Evolutionary conservation across 2,888 invertebrate species (phyloP).

Genomic region (Aporophyla lueneburgensis): DNA sequence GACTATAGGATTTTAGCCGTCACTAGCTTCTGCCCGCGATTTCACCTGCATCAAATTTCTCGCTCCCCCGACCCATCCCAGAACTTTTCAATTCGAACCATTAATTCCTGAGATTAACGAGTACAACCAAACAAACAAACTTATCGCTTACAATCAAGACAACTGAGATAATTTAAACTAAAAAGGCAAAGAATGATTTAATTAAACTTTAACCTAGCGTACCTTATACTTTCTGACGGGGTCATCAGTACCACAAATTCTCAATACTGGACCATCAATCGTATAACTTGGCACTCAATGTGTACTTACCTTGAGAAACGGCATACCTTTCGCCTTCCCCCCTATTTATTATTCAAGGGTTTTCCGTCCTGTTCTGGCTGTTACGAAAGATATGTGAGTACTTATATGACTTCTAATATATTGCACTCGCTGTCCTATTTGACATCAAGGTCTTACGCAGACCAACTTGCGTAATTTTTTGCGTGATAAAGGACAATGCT

Average conservation of each 20-base stretch:
- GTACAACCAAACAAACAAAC: too few relatives aligned
- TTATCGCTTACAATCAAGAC: neutral
- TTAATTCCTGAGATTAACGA: too few relatives aligned
- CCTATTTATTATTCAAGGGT: slow-evolving; percentile 54
- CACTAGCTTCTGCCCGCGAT: too few relatives aligned
- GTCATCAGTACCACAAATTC: slow-evolving; percentile 47
- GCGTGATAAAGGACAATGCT: neutral
- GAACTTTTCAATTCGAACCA: too few relatives aligned
- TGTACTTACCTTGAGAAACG: slow-evolving; percentile 48
- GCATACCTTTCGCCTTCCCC: slow-evolving; percentile 54
- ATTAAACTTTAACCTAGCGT: neutral
- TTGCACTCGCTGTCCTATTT: slow-evolving; percentile 4
- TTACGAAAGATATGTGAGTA: slow-evolving; percentile 31
- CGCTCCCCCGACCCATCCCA: too few relatives aligned
- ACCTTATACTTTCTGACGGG: neutral
- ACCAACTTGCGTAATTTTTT: slow-evolving; percentile 26
- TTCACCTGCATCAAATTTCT: too few relatives aligned
- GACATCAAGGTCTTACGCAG: slow-evolving; percentile 32
- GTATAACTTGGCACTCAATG: slow-evolving; percentile 53
- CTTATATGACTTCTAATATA: slow-evolving; percentile 38
- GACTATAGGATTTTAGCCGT: too few relatives aligned
- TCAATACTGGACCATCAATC: slow-evolving; percentile 46
- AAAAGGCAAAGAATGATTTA: neutral
- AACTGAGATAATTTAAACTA: neutral
- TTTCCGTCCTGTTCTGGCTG: slow-evolving; percentile 31